Base-by-base conservation (phyloP, 1,140 invertebrate species). In the Bombus haemorrhoidalis region DNA sequence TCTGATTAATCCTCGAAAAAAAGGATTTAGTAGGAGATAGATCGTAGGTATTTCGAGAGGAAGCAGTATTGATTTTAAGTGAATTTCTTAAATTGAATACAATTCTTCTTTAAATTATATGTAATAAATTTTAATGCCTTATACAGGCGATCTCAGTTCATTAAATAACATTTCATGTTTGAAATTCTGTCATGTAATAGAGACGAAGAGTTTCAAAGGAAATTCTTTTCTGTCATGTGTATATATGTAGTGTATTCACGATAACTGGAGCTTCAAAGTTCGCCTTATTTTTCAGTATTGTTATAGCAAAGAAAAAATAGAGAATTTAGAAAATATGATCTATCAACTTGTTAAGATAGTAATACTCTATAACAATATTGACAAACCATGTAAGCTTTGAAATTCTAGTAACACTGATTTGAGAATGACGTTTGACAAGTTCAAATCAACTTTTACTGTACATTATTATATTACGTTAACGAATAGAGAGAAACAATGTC, bases 381-480 rank as follows among this genome's bases (percentile, higher is more conserved):
- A 82, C 25, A 59, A 82, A 86, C 34, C 34, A 32, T 32, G 77
- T 53, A 62, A 80, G 28, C 41, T 85, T 85, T 79, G 83, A 86
- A 72, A 86, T 78, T 86, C 69, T 88, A 69, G 83, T 86, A 64
- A 62, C 53, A 86, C 57, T 76, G 84, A 86, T 89, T 89, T 81
- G 47, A 53, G 10, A 64, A 68, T n/a, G 57, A 89, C 71, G 34
- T 39, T 66, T 78, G 73, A 89, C 68, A 59, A 86, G 62, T 89
- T 87, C n/a, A 76, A 59, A 85, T 82, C 81, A 64, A 71, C 43
- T 83, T 76, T 83, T 68, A 80, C 62, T 81, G 72, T 74, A 77
- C 81, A 75, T 90, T 86, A 79, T 82, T 83, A 73, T 85, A 83
- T 85, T 64, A 28, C 71, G 34, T 79, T 83, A 85, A 89, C 37